Conservation (phyloP, 2,113 vertebrate species). For the Sterrhoptilus dennistouni region DNA sequence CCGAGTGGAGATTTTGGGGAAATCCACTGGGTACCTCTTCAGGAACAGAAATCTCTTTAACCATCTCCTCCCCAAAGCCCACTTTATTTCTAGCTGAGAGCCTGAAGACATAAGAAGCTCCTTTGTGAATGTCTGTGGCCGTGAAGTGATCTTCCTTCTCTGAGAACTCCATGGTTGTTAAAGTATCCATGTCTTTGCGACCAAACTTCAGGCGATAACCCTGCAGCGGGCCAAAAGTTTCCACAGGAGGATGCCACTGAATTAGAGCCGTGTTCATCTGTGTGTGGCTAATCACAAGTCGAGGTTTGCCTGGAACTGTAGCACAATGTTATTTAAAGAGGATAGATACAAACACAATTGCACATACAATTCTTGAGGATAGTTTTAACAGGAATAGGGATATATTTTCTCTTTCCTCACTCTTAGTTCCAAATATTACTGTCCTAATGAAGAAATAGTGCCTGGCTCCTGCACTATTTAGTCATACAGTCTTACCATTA, state of each 20-base stretch:
- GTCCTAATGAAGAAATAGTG: neutral
- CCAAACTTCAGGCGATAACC: slow-evolving; percentile 95
- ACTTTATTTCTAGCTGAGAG: slow-evolving; percentile 97
- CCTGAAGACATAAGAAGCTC: slow-evolving; percentile 91
- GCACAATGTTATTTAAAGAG: slow-evolving; percentile 51
- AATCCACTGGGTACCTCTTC: slow-evolving; percentile 94
- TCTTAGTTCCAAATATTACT: neutral
- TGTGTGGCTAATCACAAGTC: slow-evolving; percentile 94
- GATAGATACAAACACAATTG: neutral
- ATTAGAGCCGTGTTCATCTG: slow-evolving; percentile 98
- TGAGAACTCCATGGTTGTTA: slow-evolving; percentile 91
- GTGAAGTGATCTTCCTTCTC: slow-evolving; percentile 98
- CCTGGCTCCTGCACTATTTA: neutral
- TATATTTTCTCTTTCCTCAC: neutral
- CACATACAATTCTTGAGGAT: neutral
- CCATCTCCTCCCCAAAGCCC: slow-evolving; percentile 95
- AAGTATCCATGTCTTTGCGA: slow-evolving; percentile 88
- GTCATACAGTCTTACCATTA: neutral
- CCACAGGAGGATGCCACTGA: slow-evolving; percentile 94
- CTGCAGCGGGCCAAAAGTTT: slow-evolving; percentile 89
- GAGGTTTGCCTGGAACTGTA: slow-evolving; percentile 95
- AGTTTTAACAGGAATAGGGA: neutral
- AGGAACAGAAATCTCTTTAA: slow-evolving; percentile 92
- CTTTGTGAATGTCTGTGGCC: slow-evolving; percentile 96
- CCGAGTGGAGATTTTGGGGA: slow-evolving; percentile 89